phyloP scores from a whole-genome alignment of 2,888 invertebrate species.

The Caenorhabditis sp. region DNA sequence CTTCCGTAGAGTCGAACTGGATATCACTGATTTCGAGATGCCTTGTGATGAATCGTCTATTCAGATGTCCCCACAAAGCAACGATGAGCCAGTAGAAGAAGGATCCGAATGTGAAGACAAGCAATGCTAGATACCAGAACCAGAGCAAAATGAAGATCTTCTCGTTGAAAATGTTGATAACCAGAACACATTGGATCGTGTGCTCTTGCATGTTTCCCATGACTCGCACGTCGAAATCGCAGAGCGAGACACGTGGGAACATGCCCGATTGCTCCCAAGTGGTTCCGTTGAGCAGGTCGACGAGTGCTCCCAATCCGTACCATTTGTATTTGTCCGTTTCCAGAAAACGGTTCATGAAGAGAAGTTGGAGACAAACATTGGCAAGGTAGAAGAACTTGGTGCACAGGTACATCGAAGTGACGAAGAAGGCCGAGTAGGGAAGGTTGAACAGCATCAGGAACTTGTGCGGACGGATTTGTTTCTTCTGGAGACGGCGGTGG shows the following conservation, averaged over 20 bases:
- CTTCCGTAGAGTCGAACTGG: conserved; percentile 77
- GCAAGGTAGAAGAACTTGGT: conserved; percentile 82
- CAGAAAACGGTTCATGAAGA: conserved; percentile 82
- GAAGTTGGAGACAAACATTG: conserved; percentile 80
- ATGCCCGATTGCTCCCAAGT: conserved; percentile 81
- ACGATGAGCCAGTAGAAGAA: conserved; percentile 81
- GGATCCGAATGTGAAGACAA: conserved; percentile 78
- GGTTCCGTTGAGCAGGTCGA: conserved; percentile 80
- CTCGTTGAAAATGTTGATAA: conserved; percentile 83
- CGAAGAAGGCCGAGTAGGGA: conserved; percentile 83
- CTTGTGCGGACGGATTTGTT: conserved; percentile 80
- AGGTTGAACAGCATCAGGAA: conserved; percentile 80
- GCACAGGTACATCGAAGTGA: conserved; percentile 80
- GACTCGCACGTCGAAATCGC: conserved; percentile 82
- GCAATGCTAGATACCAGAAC: conserved; percentile 81
- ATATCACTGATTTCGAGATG: conserved; percentile 83
- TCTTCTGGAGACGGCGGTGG: conserved; percentile 81
- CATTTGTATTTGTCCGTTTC: conserved; percentile 78
- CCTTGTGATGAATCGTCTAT: conserved; percentile 77
- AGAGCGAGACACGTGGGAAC: conserved; percentile 80
- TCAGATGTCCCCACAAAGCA: conserved; percentile 72
- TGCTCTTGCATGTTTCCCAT: conserved; percentile 83
- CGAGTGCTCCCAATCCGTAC: conserved; percentile 81
- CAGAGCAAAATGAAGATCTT: conserved; percentile 83
- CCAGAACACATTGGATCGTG: conserved; percentile 83